Evolutionary conservation across 2,888 invertebrate species (phyloP).

Genomic region (Elysia crispata): DNA sequence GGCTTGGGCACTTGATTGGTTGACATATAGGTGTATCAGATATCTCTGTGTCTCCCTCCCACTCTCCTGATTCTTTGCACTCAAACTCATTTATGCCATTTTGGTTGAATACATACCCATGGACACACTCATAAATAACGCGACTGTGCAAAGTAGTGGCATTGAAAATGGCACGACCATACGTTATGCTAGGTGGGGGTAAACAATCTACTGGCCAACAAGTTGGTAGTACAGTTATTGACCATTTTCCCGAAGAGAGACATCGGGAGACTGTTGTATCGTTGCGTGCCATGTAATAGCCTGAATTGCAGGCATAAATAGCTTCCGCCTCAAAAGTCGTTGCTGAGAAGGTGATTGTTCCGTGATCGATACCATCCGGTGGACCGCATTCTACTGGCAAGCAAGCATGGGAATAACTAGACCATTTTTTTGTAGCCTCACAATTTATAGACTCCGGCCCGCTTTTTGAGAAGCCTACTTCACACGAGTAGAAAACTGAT

Average conservation of each 20-base stretch:
- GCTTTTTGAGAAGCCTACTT: slow-evolving; percentile 19
- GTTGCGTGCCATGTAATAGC: too few relatives aligned
- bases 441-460: slow-evolving; percentile 36
- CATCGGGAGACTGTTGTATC: slow-evolving; percentile 24
- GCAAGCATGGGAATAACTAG: slow-evolving; percentile 27
- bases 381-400: slow-evolving; percentile 39
- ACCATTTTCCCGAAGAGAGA: slow-evolving; percentile 35
- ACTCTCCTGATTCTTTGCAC: too few relatives aligned
- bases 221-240: not conserved
- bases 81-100: too few relatives aligned
- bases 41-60: too few relatives aligned
- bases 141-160: slow-evolving; percentile 31
- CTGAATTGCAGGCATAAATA: slow-evolving; percentile 17
- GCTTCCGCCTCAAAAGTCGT: slow-evolving; percentile 36
- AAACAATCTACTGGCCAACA: slow-evolving; percentile 40
- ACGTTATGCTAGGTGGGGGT: slow-evolving; percentile 5
- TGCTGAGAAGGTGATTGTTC: not conserved
- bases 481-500: slow-evolving; percentile 22
- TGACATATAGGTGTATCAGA: not conserved
- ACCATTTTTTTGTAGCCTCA: slow-evolving; percentile 36
- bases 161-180: slow-evolving; percentile 17
- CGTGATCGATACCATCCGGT: slow-evolving; percentile 20
- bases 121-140: slow-evolving; percentile 37
- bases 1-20: slow-evolving; percentile 81
- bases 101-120: slow-evolving; percentile 47